Conservation (phyloP, 2,888 invertebrate species). For the Leucoptera coffeella region DNA sequence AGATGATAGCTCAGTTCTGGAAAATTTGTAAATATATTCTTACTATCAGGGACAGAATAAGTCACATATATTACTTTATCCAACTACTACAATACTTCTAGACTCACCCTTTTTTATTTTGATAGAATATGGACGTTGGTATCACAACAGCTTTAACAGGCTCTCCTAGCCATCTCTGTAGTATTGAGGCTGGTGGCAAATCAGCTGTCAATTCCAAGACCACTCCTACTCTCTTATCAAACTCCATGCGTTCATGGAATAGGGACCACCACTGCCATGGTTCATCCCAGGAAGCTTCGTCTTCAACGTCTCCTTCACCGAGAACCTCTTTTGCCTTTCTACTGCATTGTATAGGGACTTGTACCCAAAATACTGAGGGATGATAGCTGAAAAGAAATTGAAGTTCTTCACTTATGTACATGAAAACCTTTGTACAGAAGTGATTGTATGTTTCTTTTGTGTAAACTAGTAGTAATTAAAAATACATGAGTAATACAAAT, state of each 20-base stretch:
- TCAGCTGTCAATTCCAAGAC: conserved; percentile 78
- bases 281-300: conserved; percentile 49
- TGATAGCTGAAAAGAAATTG: conserved; percentile 29
- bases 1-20: too few species aligned
- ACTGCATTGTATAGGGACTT: conserved; percentile 57
- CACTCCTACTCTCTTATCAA: conserved; percentile 58
- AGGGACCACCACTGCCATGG: conserved; percentile 81
- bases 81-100: too few species aligned
- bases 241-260: conserved; percentile 56
- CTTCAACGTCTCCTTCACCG: conserved; percentile 25
- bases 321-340: conserved; percentile 14
- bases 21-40: too few species aligned
- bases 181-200: conserved; percentile 61
- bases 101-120: conserved; percentile 90
- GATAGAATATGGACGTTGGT: conserved; percentile 76
- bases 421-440: too few species aligned
- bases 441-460: too few species aligned
- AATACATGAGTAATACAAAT: too few species aligned
- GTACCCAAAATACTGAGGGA: conserved; percentile 57
- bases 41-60: too few species aligned
- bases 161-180: conserved; percentile 91
- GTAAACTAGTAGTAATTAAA: too few species aligned
- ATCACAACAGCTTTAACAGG: conserved; percentile 81
- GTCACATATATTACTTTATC: too few species aligned
- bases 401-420: too few species aligned